These are phyloP conservation scores for Spisula subtruncata DNA, from an alignment of 2,888 invertebrate species.

Conservation along the genomic window DNA sequence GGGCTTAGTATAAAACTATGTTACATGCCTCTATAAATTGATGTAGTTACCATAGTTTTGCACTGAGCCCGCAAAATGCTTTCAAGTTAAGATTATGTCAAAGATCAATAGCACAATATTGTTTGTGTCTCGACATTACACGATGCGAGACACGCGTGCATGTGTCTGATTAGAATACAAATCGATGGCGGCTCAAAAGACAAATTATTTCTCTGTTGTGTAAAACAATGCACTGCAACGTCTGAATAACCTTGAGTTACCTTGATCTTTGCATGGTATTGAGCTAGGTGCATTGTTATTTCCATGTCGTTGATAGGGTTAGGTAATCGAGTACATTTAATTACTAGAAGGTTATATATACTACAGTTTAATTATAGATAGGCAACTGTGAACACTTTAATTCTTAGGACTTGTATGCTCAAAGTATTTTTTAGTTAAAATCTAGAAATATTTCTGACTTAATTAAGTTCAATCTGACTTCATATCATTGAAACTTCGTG, in stretches of 20 bases:
- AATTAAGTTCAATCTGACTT: too few species aligned
- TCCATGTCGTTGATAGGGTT: neutral
- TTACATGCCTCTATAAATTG: too few species aligned
- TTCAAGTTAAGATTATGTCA: conserved; percentile 6
- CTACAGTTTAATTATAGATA: too few species aligned
- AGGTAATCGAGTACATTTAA: neutral
- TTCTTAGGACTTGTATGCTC: too few species aligned
- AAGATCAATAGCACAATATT: conserved; percentile 2
- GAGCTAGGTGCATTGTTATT: neutral
- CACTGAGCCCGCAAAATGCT: neutral
- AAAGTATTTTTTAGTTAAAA: too few species aligned
- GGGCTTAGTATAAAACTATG: too few species aligned
- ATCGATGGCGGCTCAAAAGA: neutral
- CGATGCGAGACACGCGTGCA: conserved; percentile 14
- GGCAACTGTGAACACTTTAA: too few species aligned
- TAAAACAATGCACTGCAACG: neutral
- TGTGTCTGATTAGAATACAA: conserved; percentile 23
- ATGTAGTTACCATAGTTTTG: too few species aligned
- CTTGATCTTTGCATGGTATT: neutral
- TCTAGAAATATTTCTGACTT: too few species aligned
- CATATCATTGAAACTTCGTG: too few species aligned
- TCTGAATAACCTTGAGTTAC: conserved; percentile 4
- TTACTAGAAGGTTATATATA: neutral
- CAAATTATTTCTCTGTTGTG: neutral
- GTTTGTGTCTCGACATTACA: neutral